Evolutionary conservation across 2,113 vertebrate species (phyloP).

Genomic region (Ciconia stormi): DNA sequence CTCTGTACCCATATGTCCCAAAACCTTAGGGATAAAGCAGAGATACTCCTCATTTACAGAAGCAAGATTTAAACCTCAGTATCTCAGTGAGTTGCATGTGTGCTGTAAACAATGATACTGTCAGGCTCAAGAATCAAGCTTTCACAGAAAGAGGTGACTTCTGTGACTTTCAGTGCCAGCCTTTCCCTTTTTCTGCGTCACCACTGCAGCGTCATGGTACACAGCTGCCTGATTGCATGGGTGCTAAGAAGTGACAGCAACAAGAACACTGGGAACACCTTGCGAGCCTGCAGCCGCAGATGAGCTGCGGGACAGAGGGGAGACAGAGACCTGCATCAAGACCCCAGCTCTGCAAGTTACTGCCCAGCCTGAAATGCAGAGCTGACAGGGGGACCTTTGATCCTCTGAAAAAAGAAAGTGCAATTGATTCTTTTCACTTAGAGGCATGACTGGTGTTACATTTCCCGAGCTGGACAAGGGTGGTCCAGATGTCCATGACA

Average conservation of each 20-base stretch:
- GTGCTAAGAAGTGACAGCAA: background rate
- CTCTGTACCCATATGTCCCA: background rate
- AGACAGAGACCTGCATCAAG: background rate
- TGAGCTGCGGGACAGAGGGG: background rate
- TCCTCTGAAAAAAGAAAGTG: background rate
- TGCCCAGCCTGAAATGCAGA: background rate
- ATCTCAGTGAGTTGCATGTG: background rate
- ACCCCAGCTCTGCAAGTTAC: background rate
- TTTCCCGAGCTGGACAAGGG: slow-evolving; percentile 48
- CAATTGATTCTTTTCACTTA: slow-evolving; percentile 33
- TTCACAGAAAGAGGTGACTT: background rate
- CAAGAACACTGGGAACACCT: background rate
- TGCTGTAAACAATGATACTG: background rate
- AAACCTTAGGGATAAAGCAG: background rate
- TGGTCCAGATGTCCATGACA: slow-evolving; percentile 48
- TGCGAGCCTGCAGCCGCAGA: accelerated
- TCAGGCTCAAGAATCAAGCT: background rate
- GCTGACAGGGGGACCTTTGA: background rate
- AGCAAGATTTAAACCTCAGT: background rate
- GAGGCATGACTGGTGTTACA: background rate
- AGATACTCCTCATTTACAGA: background rate
- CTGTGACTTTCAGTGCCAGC: background rate
- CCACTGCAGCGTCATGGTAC: background rate
- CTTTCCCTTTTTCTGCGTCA: background rate
- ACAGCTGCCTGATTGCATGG: background rate